Base-by-base conservation (phyloP, 2,113 vertebrate genomes). In the Sitta europaea region DNA sequence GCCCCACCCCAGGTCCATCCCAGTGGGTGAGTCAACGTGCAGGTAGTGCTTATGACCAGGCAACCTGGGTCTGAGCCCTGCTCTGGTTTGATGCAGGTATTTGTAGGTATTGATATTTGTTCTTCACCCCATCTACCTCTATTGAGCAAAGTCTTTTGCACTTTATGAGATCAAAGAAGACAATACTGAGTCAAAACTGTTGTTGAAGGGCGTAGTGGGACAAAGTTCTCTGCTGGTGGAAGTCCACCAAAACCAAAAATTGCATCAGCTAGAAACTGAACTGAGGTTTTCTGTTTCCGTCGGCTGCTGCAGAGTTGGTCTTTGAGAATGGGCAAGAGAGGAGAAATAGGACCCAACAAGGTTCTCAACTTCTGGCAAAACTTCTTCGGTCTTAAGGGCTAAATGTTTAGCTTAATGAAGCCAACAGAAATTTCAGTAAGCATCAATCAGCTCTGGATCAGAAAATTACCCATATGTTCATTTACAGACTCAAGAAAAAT, bases 101-200 rank as follows among this genome's bases (percentile, higher is more conserved):
- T n/a, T n/a, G n/a, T 7, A 18, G 10, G 13, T 29, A 35, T 25
- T 5, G 6, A 75, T 40, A 85, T 59, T 25, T 31, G 11, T 31
- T 58, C 28, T 71, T n/a, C 12, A 62, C 12, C 20, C 20, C 58
- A n/a, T 51, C 68, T n/a, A 18, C 2, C 2, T 53, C 57, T 65
- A n/a, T 36, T 45, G 40, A 36, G 47, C 0, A 0, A 90, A 86
- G 43, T 7, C 18, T 25, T 21, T 31, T n/a, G 17, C 6, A 5
- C 15, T 76, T 82, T 11, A 1, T 47, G 43, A 72, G 29, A 31
- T 55, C 14, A 68, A 72, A 92, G 23, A 27, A 79, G 24, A 10
- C 14, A 75, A 72, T 18, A 21, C 24, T 28, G 10, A 14, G 5
- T n/a, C 67, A 86, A 78, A 86, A 24, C 8, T 72, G 1, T 10